Evolutionary conservation across 2,113 vertebrate genomes (phyloP).

Genomic region (Mormoops blainvillei): DNA sequence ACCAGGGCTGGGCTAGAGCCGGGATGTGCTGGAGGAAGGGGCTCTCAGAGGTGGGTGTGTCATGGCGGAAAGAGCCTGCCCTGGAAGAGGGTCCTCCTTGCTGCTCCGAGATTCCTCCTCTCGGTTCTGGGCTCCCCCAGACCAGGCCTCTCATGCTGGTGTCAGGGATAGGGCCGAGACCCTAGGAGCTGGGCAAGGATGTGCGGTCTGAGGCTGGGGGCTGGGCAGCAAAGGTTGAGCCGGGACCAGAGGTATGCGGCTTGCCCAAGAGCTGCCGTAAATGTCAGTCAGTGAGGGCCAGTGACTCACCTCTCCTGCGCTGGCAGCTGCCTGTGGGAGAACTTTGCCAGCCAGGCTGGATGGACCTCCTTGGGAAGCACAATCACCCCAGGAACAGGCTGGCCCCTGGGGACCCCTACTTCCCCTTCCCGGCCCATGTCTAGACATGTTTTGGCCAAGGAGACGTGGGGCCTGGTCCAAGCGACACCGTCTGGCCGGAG

Average conservation of each 20-base stretch:
- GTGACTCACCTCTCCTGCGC: slow-evolving; percentile 62
- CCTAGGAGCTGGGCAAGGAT: background rate
- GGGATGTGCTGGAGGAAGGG: background rate
- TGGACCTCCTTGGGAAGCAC: background rate
- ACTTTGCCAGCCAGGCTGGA: slow-evolving; percentile 19
- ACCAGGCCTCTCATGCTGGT: background rate
- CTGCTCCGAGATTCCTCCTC: background rate
- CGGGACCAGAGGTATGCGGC: slow-evolving; percentile 48
- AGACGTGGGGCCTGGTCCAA: background rate
- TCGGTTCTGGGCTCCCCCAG: background rate
- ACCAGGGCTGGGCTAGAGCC: background rate
- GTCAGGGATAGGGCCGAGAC: background rate
- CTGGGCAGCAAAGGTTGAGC: background rate
- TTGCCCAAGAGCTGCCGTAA: slow-evolving; percentile 4
- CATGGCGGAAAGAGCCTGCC: background rate
- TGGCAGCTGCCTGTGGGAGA: slow-evolving; percentile 46
- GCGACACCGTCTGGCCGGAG: background rate
- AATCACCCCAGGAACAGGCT: background rate
- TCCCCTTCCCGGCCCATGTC: background rate
- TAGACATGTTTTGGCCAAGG: background rate
- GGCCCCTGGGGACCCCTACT: background rate
- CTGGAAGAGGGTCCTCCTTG: no score
- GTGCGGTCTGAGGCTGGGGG: background rate
- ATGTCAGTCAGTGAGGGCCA: background rate
- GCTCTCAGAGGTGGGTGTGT: slow-evolving; percentile 27